Percentiles rank a stretch among this genome's conserved stretches.
Evolutionary conservation across 2,797 vertebrate genomes (phyloP).

Genomic region (Phalanger gymnotis): DNA sequence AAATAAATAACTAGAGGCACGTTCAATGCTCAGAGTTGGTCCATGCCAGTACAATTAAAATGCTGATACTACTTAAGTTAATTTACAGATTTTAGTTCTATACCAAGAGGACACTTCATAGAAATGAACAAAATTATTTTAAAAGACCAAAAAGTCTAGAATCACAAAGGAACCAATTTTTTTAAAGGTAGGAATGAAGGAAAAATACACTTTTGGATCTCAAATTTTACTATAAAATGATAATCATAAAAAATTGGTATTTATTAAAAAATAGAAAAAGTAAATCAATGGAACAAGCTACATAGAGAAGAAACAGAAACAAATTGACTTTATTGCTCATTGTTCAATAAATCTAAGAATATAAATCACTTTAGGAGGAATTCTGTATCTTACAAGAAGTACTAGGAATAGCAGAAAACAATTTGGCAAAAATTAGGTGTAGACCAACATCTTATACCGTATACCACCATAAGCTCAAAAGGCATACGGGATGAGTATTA

Average conservation of each 20-base stretch:
- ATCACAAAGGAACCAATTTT: neutral
- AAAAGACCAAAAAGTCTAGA: neutral
- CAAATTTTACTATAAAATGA: neutral
- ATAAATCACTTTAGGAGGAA: neutral
- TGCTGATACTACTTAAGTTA: neutral
- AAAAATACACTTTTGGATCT: neutral
- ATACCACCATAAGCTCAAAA: neutral
- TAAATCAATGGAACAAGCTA: neutral
- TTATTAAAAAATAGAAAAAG: neutral
- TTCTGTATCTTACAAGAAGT: neutral
- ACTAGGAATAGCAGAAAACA: neutral
- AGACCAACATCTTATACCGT: neutral
- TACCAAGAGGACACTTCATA: conserved; percentile 1
- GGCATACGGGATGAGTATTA: neutral
- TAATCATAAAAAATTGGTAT: conserved; percentile 5
- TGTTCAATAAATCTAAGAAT: neutral
- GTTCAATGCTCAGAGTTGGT: neutral
- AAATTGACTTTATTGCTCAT: neutral
- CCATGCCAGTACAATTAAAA: conserved; percentile 1
- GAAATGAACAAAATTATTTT: conserved; percentile 23
- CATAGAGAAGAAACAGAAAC: neutral
- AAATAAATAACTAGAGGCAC: neutral
- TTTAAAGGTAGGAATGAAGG: conserved; percentile 22
- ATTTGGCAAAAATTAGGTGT: neutral
- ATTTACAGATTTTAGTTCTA: conserved; percentile 15